Evolutionary conservation across 1,140 invertebrate species (phyloP), one percentile per base, ranked within the genome.

Genomic region (Aphidius gifuensis): DNA sequence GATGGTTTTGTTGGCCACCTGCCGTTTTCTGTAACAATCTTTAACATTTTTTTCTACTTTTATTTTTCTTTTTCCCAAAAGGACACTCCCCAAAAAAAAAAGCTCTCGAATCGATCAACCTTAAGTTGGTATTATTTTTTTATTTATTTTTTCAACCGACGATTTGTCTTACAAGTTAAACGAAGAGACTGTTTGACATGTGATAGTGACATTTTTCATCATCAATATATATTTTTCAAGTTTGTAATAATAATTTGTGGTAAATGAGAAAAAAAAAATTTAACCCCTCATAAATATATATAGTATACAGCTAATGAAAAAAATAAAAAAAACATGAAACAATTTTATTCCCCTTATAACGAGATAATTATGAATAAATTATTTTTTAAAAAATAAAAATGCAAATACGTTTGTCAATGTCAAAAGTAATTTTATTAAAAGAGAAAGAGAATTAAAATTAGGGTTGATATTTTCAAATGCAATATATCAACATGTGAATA

Each of bases 351-450:
- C 9, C 53, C 11, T 40, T 55, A 42, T 40, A 39, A 55, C 53
- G 42, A 39, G 11, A 55, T 55, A 55, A 42, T 55, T 55, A 55
- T 55, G 53, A 40, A 55, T 55, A 55, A 55, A 55, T 55, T n/a
- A 55, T 55, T 55, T 38, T 16, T 1, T 5, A 43, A 42, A 40
- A 16, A 40, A 11, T 38, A 55, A 39, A n/a, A 43, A 9, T 11
- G 9, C 39, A 6, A 9, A 57, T 57, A 9, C 43, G 45, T 57
- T 57, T 57, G 55, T 58, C 57, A 58, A 23, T 40, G 55, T 57
- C 44, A 57, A 46, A 46, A 42, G 59, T 50, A 54, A 61, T 61
- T 54, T n/a, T 21, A 61, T 54, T 61, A 45, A 16, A 11, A n/a
- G 47, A 46, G 39, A 11, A 23, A 51, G 9, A 49, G 23, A 16